A percentile compares a stretch with the other conserved stretches of the same genome.
Conservation (phyloP, 2,797 vertebrate species). For the Potorous gilbertii region DNA sequence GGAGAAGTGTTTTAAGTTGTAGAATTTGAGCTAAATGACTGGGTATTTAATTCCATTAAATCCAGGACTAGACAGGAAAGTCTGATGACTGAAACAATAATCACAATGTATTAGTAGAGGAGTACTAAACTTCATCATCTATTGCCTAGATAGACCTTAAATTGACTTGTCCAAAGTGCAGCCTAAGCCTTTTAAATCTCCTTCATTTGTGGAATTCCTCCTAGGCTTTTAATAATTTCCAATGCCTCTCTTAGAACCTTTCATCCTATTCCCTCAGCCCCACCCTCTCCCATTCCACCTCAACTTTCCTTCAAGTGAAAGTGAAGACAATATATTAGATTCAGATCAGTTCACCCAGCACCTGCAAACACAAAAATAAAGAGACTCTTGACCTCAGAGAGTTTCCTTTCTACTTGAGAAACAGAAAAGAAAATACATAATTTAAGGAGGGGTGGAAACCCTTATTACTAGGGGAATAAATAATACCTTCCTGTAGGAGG, state of each 20-base stretch:
- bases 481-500: background rate
- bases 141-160: background rate
- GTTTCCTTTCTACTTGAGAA: background rate
- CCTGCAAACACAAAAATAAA: background rate
- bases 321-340: background rate
- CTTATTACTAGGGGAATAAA: background rate
- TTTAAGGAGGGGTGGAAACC: background rate
- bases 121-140: background rate
- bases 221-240: background rate
- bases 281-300: background rate
- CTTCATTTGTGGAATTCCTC: background rate
- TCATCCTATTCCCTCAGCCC: conserved; percentile 28
- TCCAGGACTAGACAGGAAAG: background rate
- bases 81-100: conserved; percentile 34
- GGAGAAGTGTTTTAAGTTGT: conserved; percentile 5
- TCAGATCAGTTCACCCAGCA: background rate
- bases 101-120: background rate
- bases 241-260: background rate
- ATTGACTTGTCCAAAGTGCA: background rate
- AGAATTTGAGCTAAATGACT: conserved; percentile 3
- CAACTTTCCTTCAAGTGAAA: background rate
- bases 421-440: background rate
- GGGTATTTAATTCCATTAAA: background rate
- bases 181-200: background rate
- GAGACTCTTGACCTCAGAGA: background rate